Conservation (phyloP, 1,140 invertebrate species). For the Himalopsyche phryganea region DNA sequence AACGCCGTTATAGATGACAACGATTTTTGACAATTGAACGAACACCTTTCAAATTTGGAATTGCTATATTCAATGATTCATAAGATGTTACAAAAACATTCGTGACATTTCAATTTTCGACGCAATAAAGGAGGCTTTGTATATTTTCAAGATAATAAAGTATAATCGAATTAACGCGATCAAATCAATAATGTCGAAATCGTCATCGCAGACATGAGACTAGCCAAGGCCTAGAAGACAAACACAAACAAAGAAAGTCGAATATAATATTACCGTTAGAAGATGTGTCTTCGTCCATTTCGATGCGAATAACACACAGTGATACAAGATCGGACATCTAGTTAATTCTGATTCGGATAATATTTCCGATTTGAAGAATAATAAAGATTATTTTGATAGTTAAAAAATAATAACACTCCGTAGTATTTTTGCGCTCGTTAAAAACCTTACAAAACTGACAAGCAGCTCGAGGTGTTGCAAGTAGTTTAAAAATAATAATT, state of each 20-base stretch:
- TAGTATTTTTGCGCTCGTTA: no score
- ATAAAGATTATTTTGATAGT: no score
- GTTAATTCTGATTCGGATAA: slow-evolving; percentile 12
- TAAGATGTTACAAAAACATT: no score
- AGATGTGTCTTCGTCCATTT: slow-evolving; percentile 46
- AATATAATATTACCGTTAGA: slow-evolving; percentile 13
- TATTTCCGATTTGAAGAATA: neutral
- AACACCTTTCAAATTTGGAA: no score
- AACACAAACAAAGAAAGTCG: neutral
- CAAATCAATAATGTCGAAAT: slow-evolving; percentile 14
- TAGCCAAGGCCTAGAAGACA: slow-evolving; percentile 43
- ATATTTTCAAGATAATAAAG: slow-evolving; percentile 34
- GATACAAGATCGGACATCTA: slow-evolving; percentile 50
- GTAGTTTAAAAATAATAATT: no score
- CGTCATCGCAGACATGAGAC: slow-evolving; percentile 40
- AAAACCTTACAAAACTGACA: no score
- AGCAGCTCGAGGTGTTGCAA: no score
- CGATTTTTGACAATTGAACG: no score
- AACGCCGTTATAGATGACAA: no score
- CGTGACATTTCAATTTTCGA: no score
- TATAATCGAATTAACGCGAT: slow-evolving; percentile 12
- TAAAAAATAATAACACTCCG: no score
- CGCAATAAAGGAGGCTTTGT: neutral
- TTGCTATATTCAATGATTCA: no score
- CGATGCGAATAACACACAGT: slow-evolving; percentile 50